Conservation (phyloP, 2,113 vertebrate genomes). For the Camelus dromedarius region DNA sequence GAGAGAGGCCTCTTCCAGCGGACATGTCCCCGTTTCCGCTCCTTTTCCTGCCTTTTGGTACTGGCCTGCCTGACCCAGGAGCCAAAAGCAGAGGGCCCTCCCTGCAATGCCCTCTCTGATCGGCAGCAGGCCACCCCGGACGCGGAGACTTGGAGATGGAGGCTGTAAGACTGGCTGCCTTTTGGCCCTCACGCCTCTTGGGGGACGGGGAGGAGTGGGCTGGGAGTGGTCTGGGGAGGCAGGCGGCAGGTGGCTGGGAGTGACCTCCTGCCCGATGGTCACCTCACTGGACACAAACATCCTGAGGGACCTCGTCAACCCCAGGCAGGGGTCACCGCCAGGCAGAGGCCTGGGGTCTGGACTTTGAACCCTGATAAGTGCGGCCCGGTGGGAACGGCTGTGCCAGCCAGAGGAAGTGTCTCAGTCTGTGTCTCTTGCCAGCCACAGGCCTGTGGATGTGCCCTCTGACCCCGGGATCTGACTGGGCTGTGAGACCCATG, state of each 20-base stretch:
- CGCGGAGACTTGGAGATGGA: no score
- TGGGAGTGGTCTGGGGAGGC: neutral
- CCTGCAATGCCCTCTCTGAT: neutral
- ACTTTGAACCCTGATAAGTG: neutral
- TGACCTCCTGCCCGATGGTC: neutral
- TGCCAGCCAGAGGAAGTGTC: neutral
- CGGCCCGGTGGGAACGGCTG: neutral
- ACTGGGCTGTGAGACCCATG: neutral
- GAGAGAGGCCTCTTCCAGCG: no score
- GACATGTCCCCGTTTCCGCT: neutral
- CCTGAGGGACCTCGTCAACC: neutral
- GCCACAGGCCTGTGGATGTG: neutral
- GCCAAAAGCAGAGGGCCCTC: neutral
- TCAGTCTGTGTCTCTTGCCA: neutral
- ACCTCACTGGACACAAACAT: neutral
- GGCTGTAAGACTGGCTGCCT: neutral
- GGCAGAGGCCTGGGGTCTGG: neutral
- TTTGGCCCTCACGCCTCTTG: neutral
- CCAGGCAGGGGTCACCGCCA: neutral
- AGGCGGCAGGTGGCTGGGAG: neutral
- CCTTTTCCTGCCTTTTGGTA: neutral
- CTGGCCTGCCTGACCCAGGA: no score
- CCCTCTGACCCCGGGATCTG: neutral
- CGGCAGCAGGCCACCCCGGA: neutral
- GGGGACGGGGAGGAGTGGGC: neutral